Conservation (phyloP, 2,113 vertebrate genomes). For the Pycnonotus jocosus region DNA sequence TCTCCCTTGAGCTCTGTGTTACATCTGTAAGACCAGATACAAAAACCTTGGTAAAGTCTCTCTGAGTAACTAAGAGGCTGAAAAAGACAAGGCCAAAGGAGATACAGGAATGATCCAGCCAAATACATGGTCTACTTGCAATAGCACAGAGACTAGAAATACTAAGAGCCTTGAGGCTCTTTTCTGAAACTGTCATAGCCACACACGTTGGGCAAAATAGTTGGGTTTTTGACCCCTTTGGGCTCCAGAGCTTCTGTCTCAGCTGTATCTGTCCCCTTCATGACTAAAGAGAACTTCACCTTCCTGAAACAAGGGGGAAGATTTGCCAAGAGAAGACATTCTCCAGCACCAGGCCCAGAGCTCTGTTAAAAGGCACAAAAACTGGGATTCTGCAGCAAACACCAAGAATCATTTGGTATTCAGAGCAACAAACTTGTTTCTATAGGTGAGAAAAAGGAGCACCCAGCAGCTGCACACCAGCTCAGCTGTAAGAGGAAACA, state of each 20-base stretch:
- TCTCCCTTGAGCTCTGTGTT: conserved; percentile 45
- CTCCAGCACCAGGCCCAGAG: not conserved
- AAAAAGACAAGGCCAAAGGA: conserved; percentile 32
- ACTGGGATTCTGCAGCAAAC: not conserved
- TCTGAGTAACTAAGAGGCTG: not conserved
- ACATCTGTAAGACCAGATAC: conserved; percentile 34
- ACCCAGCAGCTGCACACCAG: not conserved
- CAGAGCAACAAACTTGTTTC: not conserved
- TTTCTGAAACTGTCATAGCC: not conserved
- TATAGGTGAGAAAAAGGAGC: not conserved
- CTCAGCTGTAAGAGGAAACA: not conserved
- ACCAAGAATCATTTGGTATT: fast-evolving
- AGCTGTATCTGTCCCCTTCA: not conserved
- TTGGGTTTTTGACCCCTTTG: not conserved
- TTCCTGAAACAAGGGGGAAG: not conserved
- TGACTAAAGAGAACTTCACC: not conserved
- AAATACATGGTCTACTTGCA: not conserved
- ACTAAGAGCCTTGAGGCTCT: not conserved
- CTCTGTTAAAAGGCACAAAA: not conserved
- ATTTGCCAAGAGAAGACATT: not conserved
- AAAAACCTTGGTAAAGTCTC: conserved; percentile 10
- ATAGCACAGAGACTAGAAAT: not conserved
- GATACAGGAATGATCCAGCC: not conserved
- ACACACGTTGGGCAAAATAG: not conserved
- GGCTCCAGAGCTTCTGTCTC: not conserved